Conservation (phyloP, 2,797 vertebrate genomes). For the Pantherophis vulpinus region DNA sequence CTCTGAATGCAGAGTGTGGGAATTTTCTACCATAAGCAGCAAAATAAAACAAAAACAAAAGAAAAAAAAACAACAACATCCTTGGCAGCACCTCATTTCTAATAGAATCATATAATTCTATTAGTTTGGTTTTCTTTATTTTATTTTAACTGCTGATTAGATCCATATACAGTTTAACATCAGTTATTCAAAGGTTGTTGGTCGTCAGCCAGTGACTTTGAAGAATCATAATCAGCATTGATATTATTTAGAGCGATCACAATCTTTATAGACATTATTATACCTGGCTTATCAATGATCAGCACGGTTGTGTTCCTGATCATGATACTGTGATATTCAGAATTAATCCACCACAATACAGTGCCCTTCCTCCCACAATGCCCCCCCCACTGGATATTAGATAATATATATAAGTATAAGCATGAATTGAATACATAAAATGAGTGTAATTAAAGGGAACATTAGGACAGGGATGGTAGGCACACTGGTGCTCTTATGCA, state of each 20-base stretch:
- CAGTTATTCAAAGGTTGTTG: neutral
- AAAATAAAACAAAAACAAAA: neutral
- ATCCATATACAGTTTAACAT: neutral
- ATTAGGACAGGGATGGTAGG: too few relatives aligned
- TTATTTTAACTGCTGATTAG: neutral
- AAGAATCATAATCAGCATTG: neutral
- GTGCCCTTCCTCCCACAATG: neutral
- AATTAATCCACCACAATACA: neutral
- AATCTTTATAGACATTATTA: neutral
- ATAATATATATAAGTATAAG: too few relatives aligned
- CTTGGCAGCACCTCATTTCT: neutral
- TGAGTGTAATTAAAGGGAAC: too few relatives aligned
- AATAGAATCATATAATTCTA: neutral
- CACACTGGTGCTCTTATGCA: too few relatives aligned
- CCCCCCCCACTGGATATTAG: too few relatives aligned
- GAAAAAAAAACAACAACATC: neutral
- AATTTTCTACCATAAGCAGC: neutral
- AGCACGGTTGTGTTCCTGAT: neutral
- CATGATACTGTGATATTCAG: neutral
- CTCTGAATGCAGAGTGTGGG: neutral
- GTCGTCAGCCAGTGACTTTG: neutral
- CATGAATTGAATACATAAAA: too few relatives aligned
- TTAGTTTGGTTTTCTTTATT: neutral
- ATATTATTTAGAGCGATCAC: neutral
- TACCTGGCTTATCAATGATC: neutral